phyloP scores from a whole-genome alignment of 2,797 vertebrate genomes.

The Anguilla pacifica region DNA sequence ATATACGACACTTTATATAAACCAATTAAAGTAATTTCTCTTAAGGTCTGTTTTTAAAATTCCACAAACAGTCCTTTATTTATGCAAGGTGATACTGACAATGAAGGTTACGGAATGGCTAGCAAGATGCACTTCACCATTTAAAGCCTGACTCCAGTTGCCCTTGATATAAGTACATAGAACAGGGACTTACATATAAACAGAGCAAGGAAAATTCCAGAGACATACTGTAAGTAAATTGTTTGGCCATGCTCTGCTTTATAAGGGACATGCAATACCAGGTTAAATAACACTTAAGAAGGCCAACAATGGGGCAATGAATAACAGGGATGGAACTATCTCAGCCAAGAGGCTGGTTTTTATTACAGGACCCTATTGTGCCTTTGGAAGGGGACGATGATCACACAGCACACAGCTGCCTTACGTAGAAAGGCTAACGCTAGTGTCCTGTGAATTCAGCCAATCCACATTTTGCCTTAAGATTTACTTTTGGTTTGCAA shows the following conservation, averaged over 20 bases:
- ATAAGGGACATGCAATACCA: conserved; percentile 48
- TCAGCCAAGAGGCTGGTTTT: neutral
- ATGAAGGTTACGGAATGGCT: neutral
- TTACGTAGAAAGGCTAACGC: neutral
- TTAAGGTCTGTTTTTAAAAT: conserved; percentile 38
- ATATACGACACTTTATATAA: conserved; percentile 26
- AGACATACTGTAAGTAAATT: conserved; percentile 55
- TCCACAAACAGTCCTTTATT: conserved; percentile 21
- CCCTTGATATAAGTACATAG: conserved; percentile 56
- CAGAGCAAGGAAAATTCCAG: conserved; percentile 52
- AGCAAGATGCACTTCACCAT: conserved; percentile 36
- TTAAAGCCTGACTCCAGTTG: conserved; percentile 59
- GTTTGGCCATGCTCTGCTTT: conserved; percentile 42
- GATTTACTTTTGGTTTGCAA: neutral
- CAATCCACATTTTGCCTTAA: neutral
- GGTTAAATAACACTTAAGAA: conserved; percentile 38
- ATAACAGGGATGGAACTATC: conserved; percentile 32
- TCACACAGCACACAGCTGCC: neutral
- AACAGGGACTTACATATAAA: conserved; percentile 54
- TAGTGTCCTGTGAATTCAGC: neutral
- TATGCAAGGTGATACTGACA: conserved; percentile 27
- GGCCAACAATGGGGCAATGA: conserved; percentile 32
- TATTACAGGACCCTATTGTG: neutral
- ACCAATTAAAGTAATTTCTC: conserved; percentile 30
- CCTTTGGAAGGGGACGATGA: neutral